Conservation (phyloP, 2,888 invertebrate species). For the Ecdyonurus torrentis region DNA sequence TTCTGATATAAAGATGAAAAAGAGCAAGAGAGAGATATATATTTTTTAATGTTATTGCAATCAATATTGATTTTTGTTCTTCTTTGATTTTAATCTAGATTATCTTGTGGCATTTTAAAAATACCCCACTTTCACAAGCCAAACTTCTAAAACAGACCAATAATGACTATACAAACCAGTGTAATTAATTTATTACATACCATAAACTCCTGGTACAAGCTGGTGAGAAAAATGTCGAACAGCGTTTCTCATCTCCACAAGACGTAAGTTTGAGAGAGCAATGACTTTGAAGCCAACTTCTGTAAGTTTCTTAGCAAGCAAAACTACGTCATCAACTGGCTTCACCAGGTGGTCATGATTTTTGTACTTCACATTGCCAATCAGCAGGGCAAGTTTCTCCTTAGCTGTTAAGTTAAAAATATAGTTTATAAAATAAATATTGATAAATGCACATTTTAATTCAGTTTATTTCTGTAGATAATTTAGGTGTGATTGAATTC, state of each 20-base stretch:
- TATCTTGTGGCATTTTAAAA: no score
- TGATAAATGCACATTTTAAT: no score
- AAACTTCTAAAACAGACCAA: no score
- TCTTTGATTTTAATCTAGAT: no score
- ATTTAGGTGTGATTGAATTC: no score
- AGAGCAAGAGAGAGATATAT: no score
- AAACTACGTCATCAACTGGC: conserved; percentile 22
- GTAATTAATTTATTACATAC: conserved; percentile 17
- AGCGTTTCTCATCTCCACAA: conserved; percentile 22
- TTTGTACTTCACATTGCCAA: conserved; percentile 22
- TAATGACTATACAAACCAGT: no score
- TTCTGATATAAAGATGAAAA: no score
- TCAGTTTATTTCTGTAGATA: no score
- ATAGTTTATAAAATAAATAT: background rate
- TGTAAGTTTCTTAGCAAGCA: conserved; percentile 19
- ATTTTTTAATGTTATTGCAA: no score
- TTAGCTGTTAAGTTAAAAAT: conserved; percentile 8
- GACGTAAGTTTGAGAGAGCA: conserved; percentile 21
- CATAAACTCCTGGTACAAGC: conserved; percentile 23
- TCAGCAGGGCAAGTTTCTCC: conserved; percentile 22
- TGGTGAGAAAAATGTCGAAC: conserved; percentile 20
- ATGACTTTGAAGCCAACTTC: conserved; percentile 23
- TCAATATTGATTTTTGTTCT: no score
- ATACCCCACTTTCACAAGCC: no score
- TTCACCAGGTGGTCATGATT: conserved; percentile 18